A percentile compares a stretch with the other conserved stretches of the same genome.
These are phyloP conservation scores for Triplophysa tibetana DNA, from an alignment of 2,113 vertebrate species.

Conservation along the genomic window DNA sequence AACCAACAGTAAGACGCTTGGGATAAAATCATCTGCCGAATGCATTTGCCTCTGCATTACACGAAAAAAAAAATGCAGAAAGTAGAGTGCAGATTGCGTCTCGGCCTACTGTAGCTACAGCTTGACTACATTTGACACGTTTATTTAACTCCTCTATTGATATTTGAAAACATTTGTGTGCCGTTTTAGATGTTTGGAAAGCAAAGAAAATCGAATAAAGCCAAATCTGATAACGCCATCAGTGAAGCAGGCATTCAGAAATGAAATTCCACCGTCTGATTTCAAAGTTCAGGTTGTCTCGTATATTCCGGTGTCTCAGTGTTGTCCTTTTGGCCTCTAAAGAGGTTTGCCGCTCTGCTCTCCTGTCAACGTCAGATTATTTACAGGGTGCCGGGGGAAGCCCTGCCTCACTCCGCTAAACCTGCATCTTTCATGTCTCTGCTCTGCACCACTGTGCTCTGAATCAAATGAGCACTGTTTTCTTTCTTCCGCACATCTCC, in stretches of 20 bases:
- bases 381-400: conserved; percentile 61
- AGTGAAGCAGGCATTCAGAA: background rate
- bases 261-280: conserved; percentile 9
- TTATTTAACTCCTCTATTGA: background rate
- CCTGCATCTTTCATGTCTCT: conserved; percentile 64
- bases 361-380: conserved; percentile 63
- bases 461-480: conserved; percentile 65
- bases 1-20: too few relatives aligned
- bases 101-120: too few relatives aligned
- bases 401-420: conserved; percentile 64
- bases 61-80: too few relatives aligned
- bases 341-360: conserved; percentile 38
- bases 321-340: conserved; percentile 55
- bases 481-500: conserved; percentile 58
- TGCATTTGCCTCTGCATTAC: too few relatives aligned
- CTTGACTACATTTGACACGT: background rate
- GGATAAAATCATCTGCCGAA: too few relatives aligned
- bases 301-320: conserved; percentile 25
- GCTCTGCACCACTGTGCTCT: conserved; percentile 57
- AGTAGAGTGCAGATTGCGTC: too few relatives aligned
- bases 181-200: background rate
- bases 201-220: background rate
- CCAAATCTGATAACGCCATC: background rate
- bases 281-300: background rate
- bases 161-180: conserved; percentile 2